A percentile compares a stretch with the other conserved stretches of the same genome.
These are phyloP conservation scores for Caiman crocodilus DNA, from an alignment of 2,797 vertebrate species.

Conservation along the genomic window DNA sequence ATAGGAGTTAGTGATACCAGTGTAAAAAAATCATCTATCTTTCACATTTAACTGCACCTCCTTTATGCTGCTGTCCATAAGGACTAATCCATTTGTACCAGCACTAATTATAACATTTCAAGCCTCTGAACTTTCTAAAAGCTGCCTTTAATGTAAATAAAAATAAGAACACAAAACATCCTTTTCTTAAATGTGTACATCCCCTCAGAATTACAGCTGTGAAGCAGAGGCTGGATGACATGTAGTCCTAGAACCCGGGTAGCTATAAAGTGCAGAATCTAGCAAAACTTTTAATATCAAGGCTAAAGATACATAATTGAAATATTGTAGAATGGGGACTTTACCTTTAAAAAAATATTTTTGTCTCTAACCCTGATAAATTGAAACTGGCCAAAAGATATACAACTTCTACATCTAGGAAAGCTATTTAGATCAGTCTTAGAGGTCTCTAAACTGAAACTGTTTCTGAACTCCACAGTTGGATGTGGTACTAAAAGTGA, in stretches of 20 bases:
- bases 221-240: not conserved
- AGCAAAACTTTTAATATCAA: not conserved
- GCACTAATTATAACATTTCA: not conserved
- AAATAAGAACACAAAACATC: not conserved
- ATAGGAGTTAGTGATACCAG: not conserved
- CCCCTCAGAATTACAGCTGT: not conserved
- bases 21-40: not conserved
- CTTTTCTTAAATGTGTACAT: not conserved
- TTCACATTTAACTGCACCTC: not conserved
- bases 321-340: not conserved
- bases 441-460: rapidly evolving
- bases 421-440: not conserved
- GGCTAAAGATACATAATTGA: rapidly evolving
- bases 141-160: not conserved
- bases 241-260: not conserved
- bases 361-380: not conserved
- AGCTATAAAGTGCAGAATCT: not conserved
- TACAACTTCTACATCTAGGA: not conserved
- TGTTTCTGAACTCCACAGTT: not conserved
- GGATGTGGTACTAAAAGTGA: not conserved
- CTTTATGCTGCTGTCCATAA: not conserved
- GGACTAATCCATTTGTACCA: not conserved
- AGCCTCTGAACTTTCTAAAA: not conserved
- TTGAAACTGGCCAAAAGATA: not conserved
- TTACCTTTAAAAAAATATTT: not conserved